Percentiles rank a stretch among this genome's conserved stretches.
These are phyloP conservation scores for Sminthurinus aureus DNA, from an alignment of 2,888 invertebrate species.

Conservation along the genomic window DNA sequence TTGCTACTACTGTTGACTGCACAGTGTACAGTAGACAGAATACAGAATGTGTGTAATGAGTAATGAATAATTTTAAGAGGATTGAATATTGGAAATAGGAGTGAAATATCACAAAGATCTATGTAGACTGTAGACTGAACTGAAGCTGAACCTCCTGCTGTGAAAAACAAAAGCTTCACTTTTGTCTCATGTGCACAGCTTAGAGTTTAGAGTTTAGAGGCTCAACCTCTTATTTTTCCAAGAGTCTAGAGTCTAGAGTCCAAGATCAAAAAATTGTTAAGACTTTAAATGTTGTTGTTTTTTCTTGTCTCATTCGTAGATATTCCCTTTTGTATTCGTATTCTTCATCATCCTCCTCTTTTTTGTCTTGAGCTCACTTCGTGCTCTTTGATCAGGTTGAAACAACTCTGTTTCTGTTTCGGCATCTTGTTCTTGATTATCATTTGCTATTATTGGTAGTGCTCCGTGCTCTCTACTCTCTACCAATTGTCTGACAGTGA, in stretches of 20 bases:
- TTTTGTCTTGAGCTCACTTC: neutral
- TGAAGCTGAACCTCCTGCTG: slow-evolving; percentile 49
- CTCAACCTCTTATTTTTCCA: slow-evolving; percentile 6
- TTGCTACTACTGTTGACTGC: too few species aligned
- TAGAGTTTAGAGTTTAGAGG: too few species aligned
- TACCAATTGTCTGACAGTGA: slow-evolving; percentile 46
- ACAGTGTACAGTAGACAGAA: too few species aligned
- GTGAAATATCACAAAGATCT: slow-evolving; percentile 39
- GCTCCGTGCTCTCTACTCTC: slow-evolving; percentile 30
- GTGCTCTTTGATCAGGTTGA: slow-evolving; percentile 21
- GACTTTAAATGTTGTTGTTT: too few species aligned
- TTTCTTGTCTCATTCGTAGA: slow-evolving; percentile 24
- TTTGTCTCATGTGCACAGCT: slow-evolving; percentile 42
- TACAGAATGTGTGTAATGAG: too few species aligned
- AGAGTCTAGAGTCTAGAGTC: slow-evolving; percentile 34
- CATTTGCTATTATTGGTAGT: slow-evolving; percentile 48
- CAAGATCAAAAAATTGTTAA: too few species aligned
- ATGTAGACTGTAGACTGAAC: too few species aligned
- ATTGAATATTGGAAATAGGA: slow-evolving; percentile 34
- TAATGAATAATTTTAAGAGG: neutral
- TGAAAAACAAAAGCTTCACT: slow-evolving; percentile 47
- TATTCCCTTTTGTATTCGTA: neutral
- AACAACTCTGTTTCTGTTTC: slow-evolving; percentile 49
- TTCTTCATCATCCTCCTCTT: neutral
- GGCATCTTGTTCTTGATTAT: slow-evolving; percentile 48